Percentiles rank a stretch among this genome's conserved stretches.
These are phyloP conservation scores for Potamilus streckersoni DNA, from an alignment of 1,140 invertebrate genomes.

Conservation along the genomic window DNA sequence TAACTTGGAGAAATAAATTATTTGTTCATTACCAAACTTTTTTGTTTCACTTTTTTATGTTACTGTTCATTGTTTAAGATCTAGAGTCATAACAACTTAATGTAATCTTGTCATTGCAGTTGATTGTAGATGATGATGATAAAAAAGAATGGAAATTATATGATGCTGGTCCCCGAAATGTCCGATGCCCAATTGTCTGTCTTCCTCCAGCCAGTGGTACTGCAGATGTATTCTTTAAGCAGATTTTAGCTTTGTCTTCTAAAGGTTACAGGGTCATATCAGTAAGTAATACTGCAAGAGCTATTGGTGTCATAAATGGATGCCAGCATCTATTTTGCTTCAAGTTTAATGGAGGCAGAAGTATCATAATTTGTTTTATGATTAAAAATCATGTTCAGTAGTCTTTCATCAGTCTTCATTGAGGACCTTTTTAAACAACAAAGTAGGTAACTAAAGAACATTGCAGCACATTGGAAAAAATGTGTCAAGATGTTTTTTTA, in stretches of 20 bases:
- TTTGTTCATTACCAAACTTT: too few species aligned
- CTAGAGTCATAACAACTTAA: too few species aligned
- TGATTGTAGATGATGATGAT: slow-evolving; percentile 83
- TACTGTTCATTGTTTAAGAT: too few species aligned
- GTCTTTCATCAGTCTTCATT: background rate
- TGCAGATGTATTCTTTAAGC: slow-evolving; percentile 88
- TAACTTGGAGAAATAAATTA: too few species aligned
- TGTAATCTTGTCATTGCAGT: slow-evolving; percentile 64
- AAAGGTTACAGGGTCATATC: slow-evolving; percentile 87
- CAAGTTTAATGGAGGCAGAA: background rate
- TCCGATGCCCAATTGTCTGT: slow-evolving; percentile 85
- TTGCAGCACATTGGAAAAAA: too few species aligned
- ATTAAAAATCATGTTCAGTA: too few species aligned
- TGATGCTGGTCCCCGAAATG: slow-evolving; percentile 85
- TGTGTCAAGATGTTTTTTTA: too few species aligned
- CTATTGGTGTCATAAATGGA: background rate
- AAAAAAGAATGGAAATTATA: slow-evolving; percentile 89
- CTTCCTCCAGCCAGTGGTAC: slow-evolving; percentile 90
- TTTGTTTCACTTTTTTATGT: too few species aligned
- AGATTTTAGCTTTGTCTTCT: slow-evolving; percentile 82
- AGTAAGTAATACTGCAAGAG: slow-evolving; percentile 67
- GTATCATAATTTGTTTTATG: background rate
- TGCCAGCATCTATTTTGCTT: background rate
- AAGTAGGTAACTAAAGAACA: background rate
- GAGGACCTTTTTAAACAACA: background rate